Evolutionary conservation across 2,797 vertebrate genomes (phyloP).

Genomic region (Danio jaintianensis): DNA sequence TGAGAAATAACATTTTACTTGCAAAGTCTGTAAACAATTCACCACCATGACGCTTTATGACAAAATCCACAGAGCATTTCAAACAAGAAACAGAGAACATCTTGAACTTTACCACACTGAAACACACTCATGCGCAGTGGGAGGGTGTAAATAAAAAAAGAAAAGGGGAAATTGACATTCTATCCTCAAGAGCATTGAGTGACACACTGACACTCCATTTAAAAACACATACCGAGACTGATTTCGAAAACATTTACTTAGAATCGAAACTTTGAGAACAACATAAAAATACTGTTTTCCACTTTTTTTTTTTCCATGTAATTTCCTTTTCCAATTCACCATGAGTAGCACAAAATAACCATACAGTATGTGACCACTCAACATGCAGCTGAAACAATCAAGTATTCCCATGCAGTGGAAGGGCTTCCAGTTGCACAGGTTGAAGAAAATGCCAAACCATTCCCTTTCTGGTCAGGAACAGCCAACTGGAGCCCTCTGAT

Average conservation of each 20-base stretch:
- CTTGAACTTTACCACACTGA: conserved; percentile 69
- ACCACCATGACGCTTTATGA: conserved; percentile 84
- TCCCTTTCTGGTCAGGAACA: conserved; percentile 12
- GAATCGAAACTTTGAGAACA: conserved; percentile 53
- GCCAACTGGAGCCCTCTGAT: conserved; percentile 4
- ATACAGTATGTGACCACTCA: conserved; percentile 75
- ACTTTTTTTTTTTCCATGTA: conserved; percentile 10
- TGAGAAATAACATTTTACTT: conserved; percentile 79
- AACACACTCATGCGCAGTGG: conserved; percentile 79
- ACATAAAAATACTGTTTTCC: conserved; percentile 65
- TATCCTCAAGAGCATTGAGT: conserved; percentile 72
- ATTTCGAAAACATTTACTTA: conserved; percentile 71
- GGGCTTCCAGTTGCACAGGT: conserved; percentile 52
- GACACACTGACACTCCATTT: conserved; percentile 74
- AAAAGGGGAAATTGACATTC: conserved; percentile 67
- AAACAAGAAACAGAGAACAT: conserved; percentile 67
- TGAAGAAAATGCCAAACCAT: conserved; percentile 51
- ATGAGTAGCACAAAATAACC: conserved; percentile 74
- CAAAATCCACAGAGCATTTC: conserved; percentile 72
- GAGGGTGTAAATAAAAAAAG: conserved; percentile 65
- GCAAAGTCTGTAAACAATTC: conserved; percentile 84
- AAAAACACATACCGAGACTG: conserved; percentile 74
- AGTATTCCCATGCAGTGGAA: conserved; percentile 70
- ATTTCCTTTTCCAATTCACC: conserved; percentile 66
- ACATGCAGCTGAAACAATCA: conserved; percentile 86